Percentiles rank a stretch among this genome's conserved stretches.
These are phyloP conservation scores for Eumaeus atala DNA, from an alignment of 1,140 invertebrate genomes.

Conservation along the genomic window DNA sequence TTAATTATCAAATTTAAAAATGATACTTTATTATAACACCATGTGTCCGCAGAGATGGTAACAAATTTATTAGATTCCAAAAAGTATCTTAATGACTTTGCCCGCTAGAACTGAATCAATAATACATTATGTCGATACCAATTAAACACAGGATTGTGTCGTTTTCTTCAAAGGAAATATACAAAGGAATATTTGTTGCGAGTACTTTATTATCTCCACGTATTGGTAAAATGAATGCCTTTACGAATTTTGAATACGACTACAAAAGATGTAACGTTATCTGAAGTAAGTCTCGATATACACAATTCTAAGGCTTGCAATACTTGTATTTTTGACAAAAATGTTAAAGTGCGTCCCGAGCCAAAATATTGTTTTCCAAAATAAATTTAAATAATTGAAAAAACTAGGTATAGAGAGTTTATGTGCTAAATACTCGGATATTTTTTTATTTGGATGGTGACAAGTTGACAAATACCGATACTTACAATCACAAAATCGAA, in stretches of 20 bases:
- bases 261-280: conserved; percentile 3
- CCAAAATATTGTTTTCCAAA: conserved; percentile 11
- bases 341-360: conserved; percentile 6
- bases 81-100: too few relatives aligned
- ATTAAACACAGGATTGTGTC: conserved; percentile 16
- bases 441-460: too few relatives aligned
- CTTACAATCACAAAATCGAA: conserved; percentile 15
- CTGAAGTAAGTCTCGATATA: conserved; percentile 8
- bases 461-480: too few relatives aligned
- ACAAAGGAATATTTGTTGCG: conserved; percentile 5
- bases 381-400: conserved; percentile 3
- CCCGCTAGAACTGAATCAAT: conserved; percentile 15
- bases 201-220: conserved; percentile 14
- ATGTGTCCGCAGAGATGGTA: too few relatives aligned
- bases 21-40: neutral
- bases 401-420: too few relatives aligned
- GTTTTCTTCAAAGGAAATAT: conserved; percentile 8
- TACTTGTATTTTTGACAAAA: conserved; percentile 14
- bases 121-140: conserved; percentile 16
- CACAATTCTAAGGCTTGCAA: neutral
- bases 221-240: conserved; percentile 14
- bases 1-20: conserved; percentile 10
- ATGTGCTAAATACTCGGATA: too few relatives aligned
- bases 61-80: too few relatives aligned
- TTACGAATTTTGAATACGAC: conserved; percentile 13